These are phyloP conservation scores for Drosophila lacicola DNA, from an alignment of 2,888 invertebrate species.

Conservation along the genomic window DNA sequence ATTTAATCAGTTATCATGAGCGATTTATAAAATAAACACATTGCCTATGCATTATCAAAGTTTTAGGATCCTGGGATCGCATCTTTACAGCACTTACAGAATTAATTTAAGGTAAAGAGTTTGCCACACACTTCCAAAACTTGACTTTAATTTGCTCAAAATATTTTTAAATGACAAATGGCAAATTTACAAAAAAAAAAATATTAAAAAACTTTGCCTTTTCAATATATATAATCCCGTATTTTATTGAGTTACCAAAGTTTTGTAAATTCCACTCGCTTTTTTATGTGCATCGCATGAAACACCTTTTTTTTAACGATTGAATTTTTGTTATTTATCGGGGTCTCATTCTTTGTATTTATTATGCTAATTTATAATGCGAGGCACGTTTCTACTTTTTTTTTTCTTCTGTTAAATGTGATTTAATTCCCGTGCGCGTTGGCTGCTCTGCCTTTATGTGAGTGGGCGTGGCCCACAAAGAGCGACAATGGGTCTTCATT, in stretches of 20 bases:
- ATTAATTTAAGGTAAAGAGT: no score
- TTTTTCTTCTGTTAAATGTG: conserved; percentile 39
- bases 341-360: conserved; percentile 37
- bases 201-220: no score
- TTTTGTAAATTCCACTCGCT: no score
- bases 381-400: conserved; percentile 53
- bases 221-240: no score
- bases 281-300: not conserved
- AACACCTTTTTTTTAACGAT: conserved; percentile 9
- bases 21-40: not conserved
- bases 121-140: no score
- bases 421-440: conserved; percentile 50
- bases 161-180: no score
- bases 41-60: conserved; percentile 24
- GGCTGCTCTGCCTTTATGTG: conserved; percentile 5
- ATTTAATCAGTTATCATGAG: conserved; percentile 6
- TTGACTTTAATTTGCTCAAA: no score
- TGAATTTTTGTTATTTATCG: conserved; percentile 20
- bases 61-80: not conserved
- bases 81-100: no score
- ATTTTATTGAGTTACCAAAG: no score
- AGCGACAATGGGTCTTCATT: conserved; percentile 67
- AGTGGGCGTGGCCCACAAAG: conserved; percentile 50
- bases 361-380: conserved; percentile 61
- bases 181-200: no score